These are phyloP conservation scores for Antheraea pernyi DNA, from an alignment of 1,140 invertebrate species.

Conservation along the genomic window DNA sequence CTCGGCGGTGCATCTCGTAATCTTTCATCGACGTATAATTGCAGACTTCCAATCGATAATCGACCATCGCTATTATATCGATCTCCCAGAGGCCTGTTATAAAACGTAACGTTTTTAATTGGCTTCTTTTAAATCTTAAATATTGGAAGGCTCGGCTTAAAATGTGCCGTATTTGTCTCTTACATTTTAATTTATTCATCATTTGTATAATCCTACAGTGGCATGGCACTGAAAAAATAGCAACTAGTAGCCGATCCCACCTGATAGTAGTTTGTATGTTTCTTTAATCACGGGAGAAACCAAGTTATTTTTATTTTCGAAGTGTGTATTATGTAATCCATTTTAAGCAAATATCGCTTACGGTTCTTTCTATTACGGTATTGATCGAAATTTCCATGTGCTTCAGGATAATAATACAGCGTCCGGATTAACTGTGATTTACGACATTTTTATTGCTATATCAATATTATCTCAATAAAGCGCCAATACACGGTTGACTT, in stretches of 20 bases:
- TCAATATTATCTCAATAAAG: neutral
- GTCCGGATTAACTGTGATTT: neutral
- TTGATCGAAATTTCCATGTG: neutral
- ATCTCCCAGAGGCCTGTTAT: slow-evolving; percentile 41
- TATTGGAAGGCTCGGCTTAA: too few species aligned
- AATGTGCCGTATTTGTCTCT: too few species aligned
- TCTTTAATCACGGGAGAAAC: too few species aligned
- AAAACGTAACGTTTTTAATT: neutral
- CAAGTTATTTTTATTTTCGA: too few species aligned
- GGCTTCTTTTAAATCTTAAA: too few species aligned
- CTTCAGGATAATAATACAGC: neutral
- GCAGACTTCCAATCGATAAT: slow-evolving; percentile 63
- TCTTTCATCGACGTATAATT: slow-evolving; percentile 64
- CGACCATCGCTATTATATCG: slow-evolving; percentile 40
- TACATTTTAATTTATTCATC: too few species aligned
- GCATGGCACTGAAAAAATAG: too few species aligned
- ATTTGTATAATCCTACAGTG: too few species aligned
- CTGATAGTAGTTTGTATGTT: too few species aligned
- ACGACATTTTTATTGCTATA: neutral
- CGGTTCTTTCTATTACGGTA: neutral
- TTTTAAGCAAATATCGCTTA: neutral
- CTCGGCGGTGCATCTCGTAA: slow-evolving; percentile 66
- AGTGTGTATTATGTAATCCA: neutral
- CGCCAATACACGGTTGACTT: neutral
- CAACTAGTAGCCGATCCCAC: too few species aligned